Evolutionary conservation across 2,888 invertebrate genomes (phyloP), one percentile per base, ranked within the genome.

Genomic region (Polydrusus cervinus): DNA sequence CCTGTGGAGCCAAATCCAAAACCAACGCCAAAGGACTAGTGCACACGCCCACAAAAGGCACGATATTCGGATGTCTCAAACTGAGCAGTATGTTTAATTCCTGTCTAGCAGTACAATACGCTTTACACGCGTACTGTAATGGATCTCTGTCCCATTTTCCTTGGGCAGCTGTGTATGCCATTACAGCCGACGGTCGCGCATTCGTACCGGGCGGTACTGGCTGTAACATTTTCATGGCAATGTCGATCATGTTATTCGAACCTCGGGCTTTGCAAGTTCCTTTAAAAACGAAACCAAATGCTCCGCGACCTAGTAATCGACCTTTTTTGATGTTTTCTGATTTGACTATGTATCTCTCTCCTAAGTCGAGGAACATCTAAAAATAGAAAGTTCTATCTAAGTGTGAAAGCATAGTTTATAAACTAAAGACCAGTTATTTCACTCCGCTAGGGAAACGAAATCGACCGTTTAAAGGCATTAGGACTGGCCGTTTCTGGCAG

Each of bases 141-240:
- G 98, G 97, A 85, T 97, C 97, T 43, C 97, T 90, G 83, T 96
- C 95, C 98, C 98, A 98, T 84, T 97, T 97, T 43, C 95, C 94
- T 90, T 93, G 87, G n/a, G 87, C 86, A 2, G 87, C 82, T 79
- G 87, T 87, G 70, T 84, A 87, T 0, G 87, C 87, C 53, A 87
- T 84, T 9, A 91, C 81, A 3, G 93, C 93, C 0, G 92, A 92
- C 68, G 90, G 90, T 64, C 90, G 88, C 0, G 93, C 92, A 80
- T 91, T 91, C n/a, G 90, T 88, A 1, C 93, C 96, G 1, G 97
- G 97, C 74, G 95, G 94, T 10, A 97, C 96, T 0, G 98, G 98
- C 86, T 98, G 97, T 73, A 98, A 87, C 92, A 98, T 97, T 88
- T 99, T 99, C 89, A 98, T 93, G 0, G 99, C 98, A 0, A 98